Base-by-base conservation (phyloP, 2,888 invertebrate species). In the Agonopterix heracliana region DNA sequence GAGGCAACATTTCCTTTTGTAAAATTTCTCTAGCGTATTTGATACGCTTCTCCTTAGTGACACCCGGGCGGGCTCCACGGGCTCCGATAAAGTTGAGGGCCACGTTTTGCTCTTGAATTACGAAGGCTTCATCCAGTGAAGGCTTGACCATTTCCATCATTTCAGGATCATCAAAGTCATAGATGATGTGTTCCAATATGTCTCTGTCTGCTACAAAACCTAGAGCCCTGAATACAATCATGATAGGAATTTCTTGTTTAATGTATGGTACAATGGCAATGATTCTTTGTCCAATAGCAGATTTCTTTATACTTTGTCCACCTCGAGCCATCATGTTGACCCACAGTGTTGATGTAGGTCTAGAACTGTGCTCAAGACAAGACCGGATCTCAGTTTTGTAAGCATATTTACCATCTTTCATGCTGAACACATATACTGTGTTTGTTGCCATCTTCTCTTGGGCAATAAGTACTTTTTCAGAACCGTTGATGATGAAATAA, bases 81-180 rank as follows among this genome's bases (percentile, higher is more conserved):
- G 98, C 94, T 58, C 99, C 99, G 68, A 99, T 99, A 68, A 99
- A 99, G 84, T 98, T 99, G 12, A 99, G 89, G 0, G 99, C 99
- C 3, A 99, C 98, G 88, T 96, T 98, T 80, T 99, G 99, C 76
- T 99, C 99, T 85, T 99, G 99, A 61, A 99, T 98, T 0, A 99
- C 99, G 83, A 99, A 99, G 42, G 99, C 99, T 88, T 99, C 99
- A 84, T 99, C 99, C 50, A 99, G 86, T 0, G 99, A 99, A 0
- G 99, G 99, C 78, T 99, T 99, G 0, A 98, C 98, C 98, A 99
- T 99, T 91, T 99, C 99, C 99, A 99, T 99, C 98, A 99, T 99
- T 90, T 99, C 99, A 7, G 98, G 99, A 85, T 99, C 99, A 81
- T 99, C 98, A 86, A 99, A 99, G 76, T 99, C 99, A 78, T 99